Evolutionary conservation across 1,140 invertebrate species (phyloP).

Genomic region (Maconellicoccus hirsutus): DNA sequence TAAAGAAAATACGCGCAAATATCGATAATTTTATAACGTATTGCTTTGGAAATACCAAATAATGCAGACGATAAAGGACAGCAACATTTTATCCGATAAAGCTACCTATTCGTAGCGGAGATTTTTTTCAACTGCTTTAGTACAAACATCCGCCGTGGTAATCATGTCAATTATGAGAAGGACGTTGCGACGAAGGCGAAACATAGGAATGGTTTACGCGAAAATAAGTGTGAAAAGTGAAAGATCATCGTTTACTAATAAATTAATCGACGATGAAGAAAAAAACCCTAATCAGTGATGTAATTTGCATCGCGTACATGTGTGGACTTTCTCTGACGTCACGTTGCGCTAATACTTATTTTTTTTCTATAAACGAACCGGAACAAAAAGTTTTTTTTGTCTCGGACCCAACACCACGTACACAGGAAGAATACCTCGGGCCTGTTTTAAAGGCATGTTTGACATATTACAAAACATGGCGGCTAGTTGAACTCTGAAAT

Average conservation of each 20-base stretch:
- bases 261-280: neutral
- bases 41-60: no score
- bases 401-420: neutral
- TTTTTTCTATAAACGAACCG: neutral
- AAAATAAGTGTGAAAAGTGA: neutral
- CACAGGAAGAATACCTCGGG: constrained; percentile 11
- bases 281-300: neutral
- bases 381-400: constrained; percentile 11
- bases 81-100: neutral
- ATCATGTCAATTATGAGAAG: neutral
- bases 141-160: constrained; percentile 2
- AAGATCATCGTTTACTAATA: constrained; percentile 1
- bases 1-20: no score
- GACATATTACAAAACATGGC: neutral
- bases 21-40: no score
- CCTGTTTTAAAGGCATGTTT: neutral
- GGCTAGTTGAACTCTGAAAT: neutral
- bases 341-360: neutral
- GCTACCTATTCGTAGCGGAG: neutral
- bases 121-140: neutral
- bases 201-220: no score
- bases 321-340: constrained; percentile 18
- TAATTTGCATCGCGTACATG: neutral
- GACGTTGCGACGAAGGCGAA: neutral
- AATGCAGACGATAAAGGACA: neutral